These are phyloP conservation scores for Colletes latitarsis DNA, from an alignment of 1,140 invertebrate species.

Conservation along the genomic window DNA sequence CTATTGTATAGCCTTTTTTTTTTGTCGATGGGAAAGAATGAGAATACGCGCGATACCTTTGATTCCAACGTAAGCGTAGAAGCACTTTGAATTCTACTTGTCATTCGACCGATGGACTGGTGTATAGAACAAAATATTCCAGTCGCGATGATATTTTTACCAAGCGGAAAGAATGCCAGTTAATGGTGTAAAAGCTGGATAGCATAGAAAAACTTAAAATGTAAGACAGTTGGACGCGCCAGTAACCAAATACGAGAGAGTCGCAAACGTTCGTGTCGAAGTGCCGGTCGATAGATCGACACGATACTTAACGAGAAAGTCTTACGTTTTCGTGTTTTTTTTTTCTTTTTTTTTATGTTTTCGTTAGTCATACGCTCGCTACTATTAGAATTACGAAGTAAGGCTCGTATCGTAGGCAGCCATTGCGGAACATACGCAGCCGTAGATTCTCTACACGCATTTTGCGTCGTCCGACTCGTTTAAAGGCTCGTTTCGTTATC, in stretches of 20 bases:
- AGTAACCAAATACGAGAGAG: conserved; percentile 8
- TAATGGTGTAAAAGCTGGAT: conserved; percentile 31
- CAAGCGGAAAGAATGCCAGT: conserved; percentile 18
- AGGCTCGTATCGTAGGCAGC: conserved; percentile 54
- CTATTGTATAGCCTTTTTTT: conserved; percentile 36
- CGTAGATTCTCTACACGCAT: conserved; percentile 48
- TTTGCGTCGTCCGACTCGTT: conserved; percentile 44
- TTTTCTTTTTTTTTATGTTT: conserved; percentile 44
- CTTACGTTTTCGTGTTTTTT: conserved; percentile 49
- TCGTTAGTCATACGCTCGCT: conserved; percentile 59
- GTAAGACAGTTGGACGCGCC: not conserved
- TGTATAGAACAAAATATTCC: conserved; percentile 1
- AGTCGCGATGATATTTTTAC: not conserved
- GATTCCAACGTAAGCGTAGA: not conserved
- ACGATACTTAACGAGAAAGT: conserved; percentile 49
- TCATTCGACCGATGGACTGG: not conserved
- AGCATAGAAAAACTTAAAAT: conserved; percentile 5
- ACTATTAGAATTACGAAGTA: conserved; percentile 48
- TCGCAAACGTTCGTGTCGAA: not conserved
- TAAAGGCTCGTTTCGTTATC: conserved; percentile 26
- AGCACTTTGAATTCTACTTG: not conserved
- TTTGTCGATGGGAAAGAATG: conserved; percentile 1
- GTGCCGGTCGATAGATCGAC: conserved; percentile 18
- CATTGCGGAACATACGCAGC: conserved; percentile 44
- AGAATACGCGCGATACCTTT: not conserved